Conservation (phyloP, 1,140 invertebrate species). For the Lordiphosa stackelbergi region DNA sequence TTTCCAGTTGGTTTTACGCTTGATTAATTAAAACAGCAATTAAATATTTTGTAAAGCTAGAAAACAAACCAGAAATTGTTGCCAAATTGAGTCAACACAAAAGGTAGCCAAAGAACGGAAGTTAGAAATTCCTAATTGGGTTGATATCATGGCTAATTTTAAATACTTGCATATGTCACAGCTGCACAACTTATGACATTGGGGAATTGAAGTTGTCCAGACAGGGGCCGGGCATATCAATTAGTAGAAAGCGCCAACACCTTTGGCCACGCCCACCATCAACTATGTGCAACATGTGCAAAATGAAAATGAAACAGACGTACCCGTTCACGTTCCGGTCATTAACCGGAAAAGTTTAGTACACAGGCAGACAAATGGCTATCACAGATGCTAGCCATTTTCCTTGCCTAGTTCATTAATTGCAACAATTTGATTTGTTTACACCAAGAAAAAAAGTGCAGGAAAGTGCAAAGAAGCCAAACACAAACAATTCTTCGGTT, state of each 20-base stretch:
- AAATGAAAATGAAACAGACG: slow-evolving; percentile 12
- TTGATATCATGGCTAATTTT: slow-evolving; percentile 65
- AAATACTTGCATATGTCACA: slow-evolving; percentile 15
- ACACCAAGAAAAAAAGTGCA: slow-evolving; percentile 29
- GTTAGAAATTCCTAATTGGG: slow-evolving; percentile 53
- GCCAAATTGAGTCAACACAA: slow-evolving; percentile 46
- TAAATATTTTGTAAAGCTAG: slow-evolving; percentile 57
- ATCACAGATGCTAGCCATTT: slow-evolving; percentile 5
- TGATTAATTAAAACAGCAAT: slow-evolving; percentile 66
- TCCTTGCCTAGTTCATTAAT: slow-evolving; percentile 46
- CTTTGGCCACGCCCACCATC: slow-evolving; percentile 36
- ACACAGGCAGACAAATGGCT: slow-evolving; percentile 2
- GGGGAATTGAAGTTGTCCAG: slow-evolving; percentile 38
- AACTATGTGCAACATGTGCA: slow-evolving; percentile 39
- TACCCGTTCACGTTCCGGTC: slow-evolving; percentile 47
- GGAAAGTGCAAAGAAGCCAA: slow-evolving; percentile 25
- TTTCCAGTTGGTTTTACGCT: slow-evolving; percentile 54
- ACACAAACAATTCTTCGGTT: slow-evolving; percentile 46
- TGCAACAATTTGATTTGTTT: slow-evolving; percentile 67
- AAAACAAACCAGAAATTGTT: slow-evolving; percentile 34
- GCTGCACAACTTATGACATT: slow-evolving; percentile 42
- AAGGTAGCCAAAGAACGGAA: slow-evolving; percentile 47
- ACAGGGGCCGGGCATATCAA: slow-evolving; percentile 54
- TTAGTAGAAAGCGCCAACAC: slow-evolving; percentile 68
- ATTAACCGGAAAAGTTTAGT: slow-evolving; percentile 65